phyloP scores from a whole-genome alignment of 2,113 vertebrate genomes.

The Sceloporus tristichus region DNA sequence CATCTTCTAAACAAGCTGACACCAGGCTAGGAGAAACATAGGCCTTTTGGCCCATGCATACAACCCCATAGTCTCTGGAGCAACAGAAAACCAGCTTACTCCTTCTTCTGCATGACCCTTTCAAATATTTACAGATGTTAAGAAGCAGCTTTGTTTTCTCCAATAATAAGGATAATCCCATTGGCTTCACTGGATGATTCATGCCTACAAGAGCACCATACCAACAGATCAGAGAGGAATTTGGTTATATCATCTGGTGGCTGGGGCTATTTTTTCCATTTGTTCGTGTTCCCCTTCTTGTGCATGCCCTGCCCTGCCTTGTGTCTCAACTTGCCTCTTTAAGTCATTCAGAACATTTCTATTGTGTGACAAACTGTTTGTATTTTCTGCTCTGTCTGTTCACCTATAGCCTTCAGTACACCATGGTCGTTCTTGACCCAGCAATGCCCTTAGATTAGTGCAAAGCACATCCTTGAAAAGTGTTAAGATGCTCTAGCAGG shows the following conservation, averaged over 20 bases:
- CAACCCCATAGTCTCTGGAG: too few species aligned
- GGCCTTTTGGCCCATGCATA: too few species aligned
- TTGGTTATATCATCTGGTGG: not conserved
- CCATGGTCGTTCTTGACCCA: not conserved
- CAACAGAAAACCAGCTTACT: too few species aligned
- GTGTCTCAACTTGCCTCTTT: not conserved
- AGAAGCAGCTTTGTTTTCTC: not conserved
- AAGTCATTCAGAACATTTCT: not conserved
- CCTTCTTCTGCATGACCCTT: too few species aligned
- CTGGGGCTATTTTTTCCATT: not conserved
- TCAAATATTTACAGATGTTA: not conserved
- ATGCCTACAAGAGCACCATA: not conserved
- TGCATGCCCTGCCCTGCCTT: not conserved
- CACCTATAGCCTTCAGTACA: not conserved
- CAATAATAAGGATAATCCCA: not conserved
- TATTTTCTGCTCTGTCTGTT: not conserved
- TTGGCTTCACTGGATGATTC: not conserved
- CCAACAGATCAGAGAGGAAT: not conserved
- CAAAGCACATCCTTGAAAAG: not conserved
- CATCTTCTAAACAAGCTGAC: too few species aligned
- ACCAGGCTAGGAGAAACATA: too few species aligned
- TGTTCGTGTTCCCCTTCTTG: not conserved
- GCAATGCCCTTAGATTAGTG: not conserved
- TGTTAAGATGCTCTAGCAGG: not conserved
- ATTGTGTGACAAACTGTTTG: not conserved